These are phyloP conservation scores for Rissa tridactyla DNA, from an alignment of 2,113 vertebrate genomes.

Conservation along the genomic window DNA sequence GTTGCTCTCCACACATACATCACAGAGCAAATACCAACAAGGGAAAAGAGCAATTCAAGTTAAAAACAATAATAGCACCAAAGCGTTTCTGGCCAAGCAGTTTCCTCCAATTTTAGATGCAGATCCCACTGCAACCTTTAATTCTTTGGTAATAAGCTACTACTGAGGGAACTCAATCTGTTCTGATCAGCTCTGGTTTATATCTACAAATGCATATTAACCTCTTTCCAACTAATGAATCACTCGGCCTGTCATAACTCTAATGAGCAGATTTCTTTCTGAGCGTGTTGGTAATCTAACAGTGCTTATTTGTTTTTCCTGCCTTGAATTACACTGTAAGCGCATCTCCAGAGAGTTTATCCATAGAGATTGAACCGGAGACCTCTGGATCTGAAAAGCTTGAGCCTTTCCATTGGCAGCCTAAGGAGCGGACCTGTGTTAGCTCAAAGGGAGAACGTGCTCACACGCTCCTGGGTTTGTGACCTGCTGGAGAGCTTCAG, in stretches of 20 bases:
- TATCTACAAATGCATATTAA: constrained; percentile 14
- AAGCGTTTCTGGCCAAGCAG: background rate
- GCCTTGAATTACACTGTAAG: background rate
- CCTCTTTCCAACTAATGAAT: constrained; percentile 19
- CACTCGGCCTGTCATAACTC: constrained; percentile 8
- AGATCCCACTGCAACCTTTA: constrained; percentile 58
- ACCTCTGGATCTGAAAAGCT: background rate
- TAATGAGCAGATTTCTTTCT: background rate
- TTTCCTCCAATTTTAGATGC: constrained; percentile 43
- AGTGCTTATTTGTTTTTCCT: background rate
- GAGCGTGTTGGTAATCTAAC: constrained; percentile 21
- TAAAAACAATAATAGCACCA: constrained; percentile 32
- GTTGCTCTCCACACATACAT: constrained; percentile 13
- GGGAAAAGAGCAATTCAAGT: constrained; percentile 49
- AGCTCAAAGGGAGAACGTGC: background rate
- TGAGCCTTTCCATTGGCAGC: background rate
- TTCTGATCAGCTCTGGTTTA: constrained; percentile 47
- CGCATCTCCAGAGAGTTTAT: constrained; percentile 18
- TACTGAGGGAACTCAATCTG: constrained; percentile 5
- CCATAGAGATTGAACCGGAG: background rate
- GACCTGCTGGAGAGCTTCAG: background rate
- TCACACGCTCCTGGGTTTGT: rapidly evolving
- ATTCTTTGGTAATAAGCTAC: constrained; percentile 53
- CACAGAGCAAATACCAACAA: constrained; percentile 26
- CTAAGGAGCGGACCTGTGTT: background rate